phyloP scores from a whole-genome alignment of 2,888 invertebrate genomes.

The Eulithis prunata region DNA sequence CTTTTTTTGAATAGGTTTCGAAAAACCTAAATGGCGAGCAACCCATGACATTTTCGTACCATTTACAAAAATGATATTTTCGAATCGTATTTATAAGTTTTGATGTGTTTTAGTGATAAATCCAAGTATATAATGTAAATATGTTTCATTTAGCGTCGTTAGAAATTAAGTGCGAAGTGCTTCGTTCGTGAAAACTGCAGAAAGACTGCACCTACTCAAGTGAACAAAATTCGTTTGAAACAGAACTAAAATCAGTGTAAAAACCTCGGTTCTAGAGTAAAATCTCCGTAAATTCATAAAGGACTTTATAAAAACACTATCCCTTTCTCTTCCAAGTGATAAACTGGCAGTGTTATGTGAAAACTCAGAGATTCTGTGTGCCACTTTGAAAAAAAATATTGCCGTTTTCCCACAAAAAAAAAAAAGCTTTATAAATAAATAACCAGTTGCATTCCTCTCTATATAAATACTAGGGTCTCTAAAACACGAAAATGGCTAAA shows the following conservation, averaged over 20 bases:
- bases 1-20: conserved; percentile 54
- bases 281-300: not conserved
- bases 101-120: conserved; percentile 57
- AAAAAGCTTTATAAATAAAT: not conserved
- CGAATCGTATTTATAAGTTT: conserved; percentile 41
- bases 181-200: conserved; percentile 33
- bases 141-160: conserved; percentile 21
- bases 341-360: conserved; percentile 3
- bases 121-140: conserved; percentile 43
- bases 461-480: not conserved
- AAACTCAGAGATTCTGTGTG: not conserved
- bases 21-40: conserved; percentile 71
- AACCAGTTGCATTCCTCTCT: not conserved
- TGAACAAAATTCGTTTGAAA: conserved; percentile 37
- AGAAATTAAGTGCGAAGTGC: conserved; percentile 39
- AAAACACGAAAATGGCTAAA: conserved; percentile 2
- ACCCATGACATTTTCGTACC: conserved; percentile 70
- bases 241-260: not conserved
- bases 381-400: not conserved
- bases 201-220: conserved; percentile 42
- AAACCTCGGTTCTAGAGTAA: conserved; percentile 5
- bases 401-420: not conserved
- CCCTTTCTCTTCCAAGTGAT: conserved; percentile 17
- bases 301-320: not conserved
- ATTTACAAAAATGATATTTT: conserved; percentile 56